Conservation (phyloP, 2,888 invertebrate species). For the Scotopteryx bipunctaria region DNA sequence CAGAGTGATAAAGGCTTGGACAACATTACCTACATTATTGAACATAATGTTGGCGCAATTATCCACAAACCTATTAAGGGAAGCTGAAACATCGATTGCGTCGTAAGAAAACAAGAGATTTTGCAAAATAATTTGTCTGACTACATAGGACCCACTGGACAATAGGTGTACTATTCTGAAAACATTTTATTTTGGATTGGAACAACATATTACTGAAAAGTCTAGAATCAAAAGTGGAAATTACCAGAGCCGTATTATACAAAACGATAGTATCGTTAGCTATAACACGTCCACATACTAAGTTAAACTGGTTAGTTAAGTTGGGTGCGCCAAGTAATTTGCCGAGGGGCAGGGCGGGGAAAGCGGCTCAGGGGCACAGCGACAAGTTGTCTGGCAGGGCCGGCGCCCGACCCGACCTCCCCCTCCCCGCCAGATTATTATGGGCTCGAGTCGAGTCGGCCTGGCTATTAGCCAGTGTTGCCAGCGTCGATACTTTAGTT, state of each 20-base stretch:
- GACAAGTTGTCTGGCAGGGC: conserved; percentile 80
- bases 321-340: conserved; percentile 65
- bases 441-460: conserved; percentile 49
- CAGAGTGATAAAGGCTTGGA: too few relatives aligned
- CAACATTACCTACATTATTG: too few relatives aligned
- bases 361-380: conserved; percentile 61
- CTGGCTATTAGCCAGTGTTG: conserved; percentile 16
- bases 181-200: too few relatives aligned
- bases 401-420: conserved; percentile 43
- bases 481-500: conserved; percentile 1
- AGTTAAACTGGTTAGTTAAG: conserved; percentile 56
- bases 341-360: conserved; percentile 43
- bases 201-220: neutral
- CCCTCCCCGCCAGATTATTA: conserved; percentile 51
- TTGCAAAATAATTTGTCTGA: too few relatives aligned
- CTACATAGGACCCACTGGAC: too few relatives aligned
- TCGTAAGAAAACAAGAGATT: too few relatives aligned
- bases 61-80: too few relatives aligned
- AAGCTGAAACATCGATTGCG: too few relatives aligned
- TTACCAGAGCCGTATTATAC: conserved; percentile 13
- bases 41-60: too few relatives aligned
- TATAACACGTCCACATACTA: conserved; percentile 44
- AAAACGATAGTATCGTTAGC: conserved; percentile 43
- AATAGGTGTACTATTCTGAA: too few relatives aligned
- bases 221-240: conserved; percentile 5